phyloP scores from a whole-genome alignment of 1,140 invertebrate genomes.

The Euura saliciscinereae region DNA sequence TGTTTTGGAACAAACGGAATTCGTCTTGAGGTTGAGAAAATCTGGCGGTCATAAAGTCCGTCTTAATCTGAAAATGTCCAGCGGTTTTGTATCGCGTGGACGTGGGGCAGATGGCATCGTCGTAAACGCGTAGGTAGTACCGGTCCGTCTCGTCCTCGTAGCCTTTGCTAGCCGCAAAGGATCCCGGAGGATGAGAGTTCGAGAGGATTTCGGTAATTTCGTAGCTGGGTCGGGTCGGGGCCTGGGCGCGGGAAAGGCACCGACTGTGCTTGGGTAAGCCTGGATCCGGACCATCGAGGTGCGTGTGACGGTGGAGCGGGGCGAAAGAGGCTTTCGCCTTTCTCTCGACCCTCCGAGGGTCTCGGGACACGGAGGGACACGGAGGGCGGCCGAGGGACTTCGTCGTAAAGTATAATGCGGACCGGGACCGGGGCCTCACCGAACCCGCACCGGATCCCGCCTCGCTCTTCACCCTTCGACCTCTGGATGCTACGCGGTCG shows the following conservation, averaged over 20 bases:
- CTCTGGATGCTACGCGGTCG: conserved; percentile 9
- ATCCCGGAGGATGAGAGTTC: conserved; percentile 27
- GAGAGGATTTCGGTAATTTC: conserved; percentile 44
- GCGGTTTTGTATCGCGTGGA: no score
- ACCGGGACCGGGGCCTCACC: conserved; percentile 41
- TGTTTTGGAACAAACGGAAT: no score
- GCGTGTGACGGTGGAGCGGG: conserved; percentile 42
- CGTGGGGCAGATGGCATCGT: no score
- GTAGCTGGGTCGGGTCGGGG: conserved; percentile 32
- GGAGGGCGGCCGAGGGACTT: conserved; percentile 42
- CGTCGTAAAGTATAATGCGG: conserved; percentile 50
- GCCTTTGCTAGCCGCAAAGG: conserved; percentile 16
- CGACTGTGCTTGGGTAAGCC: background rate
- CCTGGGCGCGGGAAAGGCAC: conserved; percentile 18
- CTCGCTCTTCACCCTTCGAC: conserved; percentile 12
- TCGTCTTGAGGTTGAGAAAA: no score
- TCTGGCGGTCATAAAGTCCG: no score
- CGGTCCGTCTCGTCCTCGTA: conserved; percentile 31
- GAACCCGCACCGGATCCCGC: conserved; percentile 34
- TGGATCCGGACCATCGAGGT: conserved; percentile 14
- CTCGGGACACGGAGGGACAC: conserved; percentile 27
- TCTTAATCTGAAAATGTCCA: no score
- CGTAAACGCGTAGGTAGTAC: conserved; percentile 21
- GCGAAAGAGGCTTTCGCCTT: conserved; percentile 47
- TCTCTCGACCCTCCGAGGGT: conserved; percentile 24